Base-by-base conservation (phyloP, 2,888 invertebrate species). In the Erebia palarica region DNA sequence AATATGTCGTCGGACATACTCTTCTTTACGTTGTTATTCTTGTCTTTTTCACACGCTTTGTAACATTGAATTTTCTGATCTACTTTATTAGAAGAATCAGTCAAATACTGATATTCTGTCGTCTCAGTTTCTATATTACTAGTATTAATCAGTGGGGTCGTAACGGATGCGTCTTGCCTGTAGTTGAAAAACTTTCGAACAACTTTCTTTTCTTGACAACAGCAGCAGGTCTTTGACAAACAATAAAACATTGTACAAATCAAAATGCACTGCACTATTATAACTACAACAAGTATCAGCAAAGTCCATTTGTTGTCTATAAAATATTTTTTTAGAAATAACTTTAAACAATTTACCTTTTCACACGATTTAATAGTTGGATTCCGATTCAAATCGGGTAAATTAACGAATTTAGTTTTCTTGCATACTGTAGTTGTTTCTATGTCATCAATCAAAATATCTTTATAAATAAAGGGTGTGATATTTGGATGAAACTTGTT, bases 1-100 rank as follows among this genome's bases (percentile, higher is more conserved):
- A 93, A 72, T 16, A 92, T 91, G 76, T 92, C 92, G 70, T 93
- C 92, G 0, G 92, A 91, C 81, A 91, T 82, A 68, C 88, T 85
- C 1, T 83, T 75, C 76, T 88, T 88, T 0, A 80, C 73, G 11
- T 83, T 82, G 11, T 82, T 79, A 53, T 80, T 80, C 16, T 78
- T 78, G 51, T 88, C 85, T 64, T 88, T 89, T 55, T 89, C 88
- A 55, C 89, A 90, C 0, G 92, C 86, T 75, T 91, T 90, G 70
- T 92, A 92, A 69, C 88, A 88, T 79, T 85, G 86, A 1, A 90
- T 87, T 73, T 85, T 90, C 47, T 86, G 87, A 57, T 90, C 86
- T 1, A 84, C 78, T 53, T 88, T 80, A 0, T 86, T 79, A 0
- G 87, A 86, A 0, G 87, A 84, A 72, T 91, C 89, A 36, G 86